Conservation (phyloP, 2,888 invertebrate genomes). For the Philhelius pedissequus region DNA sequence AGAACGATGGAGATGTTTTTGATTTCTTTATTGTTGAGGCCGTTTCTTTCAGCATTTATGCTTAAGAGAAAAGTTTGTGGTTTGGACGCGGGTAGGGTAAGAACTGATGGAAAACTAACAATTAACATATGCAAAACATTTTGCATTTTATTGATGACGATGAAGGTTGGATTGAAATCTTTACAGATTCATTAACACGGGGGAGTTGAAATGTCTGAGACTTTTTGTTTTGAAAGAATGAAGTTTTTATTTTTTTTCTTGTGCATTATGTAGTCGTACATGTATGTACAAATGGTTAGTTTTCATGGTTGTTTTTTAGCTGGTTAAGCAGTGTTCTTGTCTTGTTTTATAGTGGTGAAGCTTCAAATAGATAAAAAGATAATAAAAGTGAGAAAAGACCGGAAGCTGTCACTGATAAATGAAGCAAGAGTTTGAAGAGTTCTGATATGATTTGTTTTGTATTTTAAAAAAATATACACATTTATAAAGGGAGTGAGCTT, state of each 20-base stretch:
- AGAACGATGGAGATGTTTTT: conserved; percentile 59
- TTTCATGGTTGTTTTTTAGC: conserved; percentile 61
- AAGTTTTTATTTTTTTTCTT: conserved; percentile 20
- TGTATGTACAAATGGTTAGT: conserved; percentile 34
- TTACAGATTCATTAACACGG: conserved; percentile 10
- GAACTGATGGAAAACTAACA: conserved; percentile 14
- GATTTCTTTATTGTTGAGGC: conserved; percentile 64
- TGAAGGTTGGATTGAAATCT: conserved; percentile 31
- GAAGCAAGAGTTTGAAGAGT: conserved; percentile 68
- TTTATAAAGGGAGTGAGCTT: neutral
- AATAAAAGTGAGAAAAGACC: conserved; percentile 60
- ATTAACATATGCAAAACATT: conserved; percentile 23
- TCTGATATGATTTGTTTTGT: neutral
- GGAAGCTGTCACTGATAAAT: conserved; percentile 72
- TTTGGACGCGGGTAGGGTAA: conserved; percentile 30
- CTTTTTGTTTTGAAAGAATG: conserved; percentile 37
- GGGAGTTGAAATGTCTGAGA: neutral
- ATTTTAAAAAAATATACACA: neutral
- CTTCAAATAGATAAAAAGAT: conserved; percentile 55
- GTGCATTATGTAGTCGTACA: no score
- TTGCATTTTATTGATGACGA: conserved; percentile 46
- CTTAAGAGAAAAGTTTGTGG: neutral
- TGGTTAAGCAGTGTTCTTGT: conserved; percentile 61
- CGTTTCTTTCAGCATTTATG: neutral
- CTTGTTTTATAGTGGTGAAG: conserved; percentile 30